Evolutionary conservation across 2,888 invertebrate genomes (phyloP), one percentile per base, ranked within the genome.

Genomic region (Xylota segnis): DNA sequence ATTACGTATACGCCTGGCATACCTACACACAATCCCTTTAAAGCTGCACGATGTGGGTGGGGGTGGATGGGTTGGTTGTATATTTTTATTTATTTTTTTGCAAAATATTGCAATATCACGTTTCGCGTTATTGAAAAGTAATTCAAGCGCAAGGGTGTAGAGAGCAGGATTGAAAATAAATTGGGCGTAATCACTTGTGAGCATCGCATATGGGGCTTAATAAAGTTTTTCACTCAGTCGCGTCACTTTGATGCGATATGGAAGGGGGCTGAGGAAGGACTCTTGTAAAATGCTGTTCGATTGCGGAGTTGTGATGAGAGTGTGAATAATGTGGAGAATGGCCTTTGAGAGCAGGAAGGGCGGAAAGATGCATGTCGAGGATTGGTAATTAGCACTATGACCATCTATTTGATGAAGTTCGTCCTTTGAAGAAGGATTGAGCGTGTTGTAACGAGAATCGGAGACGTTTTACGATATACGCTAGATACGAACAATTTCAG

Each of bases 141-240:
- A 63, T 84, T 79, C 81, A 71, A 65, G 75, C 75, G 37, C 70
- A 50, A 66, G 47, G 66, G 45, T 43, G 66, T 56, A 56, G 37
- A 66, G 72, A 23, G 6, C 14, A 12, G 52, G 65, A 75, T 76
- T 75, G 75, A 52, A 59, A 66, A 75, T 65, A 84, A 81, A 84
- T 84, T 81, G 79, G 54, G 65, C 59, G 71, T 84, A 75, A 71
- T 79, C 71, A 70, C 63, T 72, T 72, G 10, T 68, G 65, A 59
- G 37, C 66, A 47, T 43, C 27, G 63, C n/a, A 32, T 54, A 47
- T 61, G 54, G 58, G 23, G 37, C 50, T 37, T 47, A 50, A 68
- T 63, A 75, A 75, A 56, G 54, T 74, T 81, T 61, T 45, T 72
- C 59, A 40, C 59, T 79, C 23, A 79, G 29, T 58, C 52, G 59